These are phyloP conservation scores for Parauchenoglanis punctatus DNA, from an alignment of 2,797 vertebrate species.

Conservation along the genomic window DNA sequence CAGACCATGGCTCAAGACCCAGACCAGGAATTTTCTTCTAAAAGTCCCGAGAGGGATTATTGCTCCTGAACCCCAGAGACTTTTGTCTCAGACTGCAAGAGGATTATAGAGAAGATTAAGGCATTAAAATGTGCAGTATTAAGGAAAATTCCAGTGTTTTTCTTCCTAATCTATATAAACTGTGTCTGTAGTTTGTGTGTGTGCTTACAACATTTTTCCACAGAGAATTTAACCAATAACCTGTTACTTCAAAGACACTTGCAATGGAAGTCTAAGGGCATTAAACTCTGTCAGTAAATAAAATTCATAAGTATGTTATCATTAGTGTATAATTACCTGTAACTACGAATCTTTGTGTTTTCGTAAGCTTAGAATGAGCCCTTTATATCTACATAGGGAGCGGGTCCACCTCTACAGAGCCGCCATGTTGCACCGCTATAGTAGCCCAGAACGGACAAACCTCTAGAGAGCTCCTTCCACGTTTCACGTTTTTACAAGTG, in stretches of 20 bases:
- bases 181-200: background rate
- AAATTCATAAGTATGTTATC: background rate
- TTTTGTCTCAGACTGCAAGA: constrained; percentile 34
- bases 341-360: too few species aligned
- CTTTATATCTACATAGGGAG: too few species aligned
- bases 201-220: background rate
- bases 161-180: background rate
- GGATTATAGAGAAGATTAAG: constrained; percentile 43
- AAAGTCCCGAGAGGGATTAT: constrained; percentile 35
- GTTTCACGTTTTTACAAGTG: too few species aligned
- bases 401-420: too few species aligned
- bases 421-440: too few species aligned
- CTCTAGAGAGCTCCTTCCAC: too few species aligned
- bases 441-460: too few species aligned
- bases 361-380: too few species aligned
- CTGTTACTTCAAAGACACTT: background rate
- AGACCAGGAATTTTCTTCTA: background rate
- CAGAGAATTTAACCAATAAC: background rate
- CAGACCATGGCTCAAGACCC: background rate
- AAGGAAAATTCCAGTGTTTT: background rate
- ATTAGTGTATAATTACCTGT: too few species aligned
- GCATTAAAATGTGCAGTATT: background rate
- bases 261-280: background rate
- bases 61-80: constrained; percentile 36
- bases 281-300: background rate